phyloP scores from a whole-genome alignment of 2,797 vertebrate genomes.

The Poeciliopsis infans region DNA sequence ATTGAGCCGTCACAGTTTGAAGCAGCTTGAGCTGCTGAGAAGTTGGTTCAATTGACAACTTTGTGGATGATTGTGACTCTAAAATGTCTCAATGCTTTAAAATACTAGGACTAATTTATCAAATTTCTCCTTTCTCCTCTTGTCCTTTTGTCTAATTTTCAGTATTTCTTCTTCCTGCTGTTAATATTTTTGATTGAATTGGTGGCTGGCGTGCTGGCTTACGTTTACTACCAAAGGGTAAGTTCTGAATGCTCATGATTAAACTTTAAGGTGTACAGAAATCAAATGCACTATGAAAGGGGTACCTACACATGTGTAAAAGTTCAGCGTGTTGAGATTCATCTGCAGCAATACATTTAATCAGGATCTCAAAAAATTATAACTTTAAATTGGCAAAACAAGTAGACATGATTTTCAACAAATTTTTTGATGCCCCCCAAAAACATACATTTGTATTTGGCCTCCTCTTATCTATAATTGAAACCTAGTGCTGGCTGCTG shows the following conservation, averaged over 20 bases:
- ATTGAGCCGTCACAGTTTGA: constrained; percentile 32
- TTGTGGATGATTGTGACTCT: constrained; percentile 16
- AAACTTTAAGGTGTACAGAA: not conserved
- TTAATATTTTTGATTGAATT: constrained; percentile 88
- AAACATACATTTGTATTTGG: not conserved
- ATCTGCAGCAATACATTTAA: not conserved
- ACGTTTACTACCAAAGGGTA: constrained; percentile 89
- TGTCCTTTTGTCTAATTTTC: constrained; percentile 32
- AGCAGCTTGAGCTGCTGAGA: constrained; percentile 27
- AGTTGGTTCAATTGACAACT: constrained; percentile 17
- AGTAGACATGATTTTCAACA: too few relatives aligned
- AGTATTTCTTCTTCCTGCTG: constrained; percentile 88
- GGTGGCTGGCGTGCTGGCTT: constrained; percentile 87
- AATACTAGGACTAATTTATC: constrained; percentile 2
- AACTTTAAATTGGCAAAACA: not conserved
- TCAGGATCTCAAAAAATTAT: not conserved
- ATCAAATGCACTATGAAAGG: not conserved
- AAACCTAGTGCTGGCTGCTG: not conserved
- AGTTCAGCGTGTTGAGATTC: not conserved
- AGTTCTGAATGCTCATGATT: constrained; percentile 50
- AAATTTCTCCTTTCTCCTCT: not conserved
- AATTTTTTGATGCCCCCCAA: not conserved
- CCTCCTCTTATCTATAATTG: not conserved
- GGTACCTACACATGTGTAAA: not conserved
- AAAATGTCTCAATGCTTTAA: constrained; percentile 16